A percentile compares a stretch with the other conserved stretches of the same genome.
These are phyloP conservation scores for Leptopilina myrica DNA, from an alignment of 2,888 invertebrate genomes.

Conservation along the genomic window DNA sequence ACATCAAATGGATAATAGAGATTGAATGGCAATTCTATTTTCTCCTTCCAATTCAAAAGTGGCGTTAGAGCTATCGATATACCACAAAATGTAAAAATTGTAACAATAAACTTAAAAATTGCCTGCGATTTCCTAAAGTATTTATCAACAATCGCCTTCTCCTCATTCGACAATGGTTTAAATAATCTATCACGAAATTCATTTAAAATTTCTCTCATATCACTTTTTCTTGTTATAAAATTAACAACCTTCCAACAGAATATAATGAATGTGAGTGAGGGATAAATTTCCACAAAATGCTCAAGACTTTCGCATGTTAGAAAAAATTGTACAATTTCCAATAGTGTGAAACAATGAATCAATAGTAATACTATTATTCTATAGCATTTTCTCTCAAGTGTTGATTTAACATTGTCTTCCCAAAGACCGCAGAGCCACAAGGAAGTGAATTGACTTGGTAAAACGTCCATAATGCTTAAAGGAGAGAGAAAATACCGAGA, in stretches of 20 bases:
- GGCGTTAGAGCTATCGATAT: constrained; percentile 25
- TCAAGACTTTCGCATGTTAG: constrained; percentile 24
- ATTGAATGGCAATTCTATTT: constrained; percentile 7
- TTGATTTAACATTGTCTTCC: constrained; percentile 16
- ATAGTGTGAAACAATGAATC: constrained; percentile 21
- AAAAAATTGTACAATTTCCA: constrained; percentile 17
- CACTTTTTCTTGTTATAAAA: constrained; percentile 3
- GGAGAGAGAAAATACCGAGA: background rate
- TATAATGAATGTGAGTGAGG: constrained; percentile 9
- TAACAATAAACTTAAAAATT: background rate
- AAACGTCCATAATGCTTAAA: constrained; percentile 16
- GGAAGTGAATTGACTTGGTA: constrained; percentile 26
- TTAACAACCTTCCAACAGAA: constrained; percentile 24
- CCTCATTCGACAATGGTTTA: background rate
- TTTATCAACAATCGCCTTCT: background rate
- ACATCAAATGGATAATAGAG: constrained; percentile 31
- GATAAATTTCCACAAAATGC: constrained; percentile 24
- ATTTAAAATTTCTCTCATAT: constrained; percentile 4
- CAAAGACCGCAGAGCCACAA: constrained; percentile 22
- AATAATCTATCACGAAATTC: background rate
- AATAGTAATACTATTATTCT: background rate
- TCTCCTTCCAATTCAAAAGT: constrained; percentile 28
- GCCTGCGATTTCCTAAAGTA: background rate
- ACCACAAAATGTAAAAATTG: constrained; percentile 10
- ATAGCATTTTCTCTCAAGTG: constrained; percentile 13